Evolutionary conservation across 2,113 vertebrate genomes (phyloP).

Genomic region (Zosterops borbonicus): DNA sequence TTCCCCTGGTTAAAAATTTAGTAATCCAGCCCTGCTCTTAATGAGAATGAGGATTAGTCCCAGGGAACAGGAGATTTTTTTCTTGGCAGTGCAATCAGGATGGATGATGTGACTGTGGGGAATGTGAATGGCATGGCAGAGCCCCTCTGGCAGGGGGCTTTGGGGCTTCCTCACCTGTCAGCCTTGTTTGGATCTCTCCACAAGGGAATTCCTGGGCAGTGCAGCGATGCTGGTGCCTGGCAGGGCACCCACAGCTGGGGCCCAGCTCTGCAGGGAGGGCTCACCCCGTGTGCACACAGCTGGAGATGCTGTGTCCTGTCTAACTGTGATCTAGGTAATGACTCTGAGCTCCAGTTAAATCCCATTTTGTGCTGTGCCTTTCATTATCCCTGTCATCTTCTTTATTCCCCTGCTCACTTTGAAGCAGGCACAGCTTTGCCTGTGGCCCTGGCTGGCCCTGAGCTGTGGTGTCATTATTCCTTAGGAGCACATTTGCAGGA

Average conservation of each 20-base stretch:
- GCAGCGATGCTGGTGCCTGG: neutral
- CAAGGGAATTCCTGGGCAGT: no score
- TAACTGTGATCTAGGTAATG: constrained; percentile 62
- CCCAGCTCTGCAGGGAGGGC: neutral
- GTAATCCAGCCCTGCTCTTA: neutral
- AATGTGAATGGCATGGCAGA: fast-evolving
- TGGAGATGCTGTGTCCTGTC: neutral
- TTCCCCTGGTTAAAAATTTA: constrained; percentile 39
- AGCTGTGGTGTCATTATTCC: neutral
- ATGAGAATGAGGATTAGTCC: neutral
- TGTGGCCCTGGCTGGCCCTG: neutral
- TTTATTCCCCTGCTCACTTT: neutral
- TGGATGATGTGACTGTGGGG: neutral
- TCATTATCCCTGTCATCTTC: constrained; percentile 13
- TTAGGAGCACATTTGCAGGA: neutral
- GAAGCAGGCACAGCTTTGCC: neutral
- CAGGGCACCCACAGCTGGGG: neutral
- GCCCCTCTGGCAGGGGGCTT: neutral
- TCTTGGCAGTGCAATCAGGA: neutral
- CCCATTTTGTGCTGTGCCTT: neutral
- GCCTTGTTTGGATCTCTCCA: fast-evolving
- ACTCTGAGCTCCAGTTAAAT: neutral
- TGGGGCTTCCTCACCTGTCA: fast-evolving
- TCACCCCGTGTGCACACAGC: neutral
- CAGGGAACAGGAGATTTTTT: neutral